Conservation (phyloP, 2,888 invertebrate species). For the Liopterus haemorrhoidalis region DNA sequence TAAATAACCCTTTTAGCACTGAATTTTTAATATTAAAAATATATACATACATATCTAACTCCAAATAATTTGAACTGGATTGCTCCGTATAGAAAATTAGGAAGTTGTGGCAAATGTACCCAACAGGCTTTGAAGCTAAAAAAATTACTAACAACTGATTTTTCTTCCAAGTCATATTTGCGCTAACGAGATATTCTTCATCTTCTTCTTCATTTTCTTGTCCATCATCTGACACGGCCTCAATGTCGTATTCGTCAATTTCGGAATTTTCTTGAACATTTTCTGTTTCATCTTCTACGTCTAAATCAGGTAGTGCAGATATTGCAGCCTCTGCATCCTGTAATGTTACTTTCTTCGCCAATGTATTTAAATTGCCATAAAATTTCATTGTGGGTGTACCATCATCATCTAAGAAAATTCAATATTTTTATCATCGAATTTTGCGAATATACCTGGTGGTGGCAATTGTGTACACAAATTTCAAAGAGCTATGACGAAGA, state of each 20-base stretch:
- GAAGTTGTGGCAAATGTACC: no score
- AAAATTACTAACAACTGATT: no score
- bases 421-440: conserved; percentile 5
- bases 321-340: conserved; percentile 11
- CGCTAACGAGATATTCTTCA: conserved; percentile 4
- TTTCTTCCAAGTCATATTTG: no score
- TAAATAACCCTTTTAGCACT: no score
- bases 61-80: no score
- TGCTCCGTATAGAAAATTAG: no score
- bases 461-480: conserved; percentile 9
- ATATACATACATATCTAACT: no score
- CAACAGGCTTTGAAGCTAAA: no score
- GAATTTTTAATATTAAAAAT: no score
- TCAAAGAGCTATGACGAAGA: conserved; percentile 7
- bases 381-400: conserved; percentile 6
- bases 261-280: conserved; percentile 7
- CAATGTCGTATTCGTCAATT: conserved; percentile 9
- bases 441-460: conserved; percentile 1
- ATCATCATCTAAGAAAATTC: conserved; percentile 8
- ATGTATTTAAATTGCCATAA: conserved; percentile 8
- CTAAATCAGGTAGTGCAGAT: conserved; percentile 11
- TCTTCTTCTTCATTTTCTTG: conserved; percentile 8
- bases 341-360: conserved; percentile 8
- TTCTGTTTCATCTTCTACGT: conserved; percentile 15
- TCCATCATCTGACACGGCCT: conserved; percentile 3